These are phyloP conservation scores for Brienomyrus brachyistius DNA, from an alignment of 2,113 vertebrate species.

Conservation along the genomic window DNA sequence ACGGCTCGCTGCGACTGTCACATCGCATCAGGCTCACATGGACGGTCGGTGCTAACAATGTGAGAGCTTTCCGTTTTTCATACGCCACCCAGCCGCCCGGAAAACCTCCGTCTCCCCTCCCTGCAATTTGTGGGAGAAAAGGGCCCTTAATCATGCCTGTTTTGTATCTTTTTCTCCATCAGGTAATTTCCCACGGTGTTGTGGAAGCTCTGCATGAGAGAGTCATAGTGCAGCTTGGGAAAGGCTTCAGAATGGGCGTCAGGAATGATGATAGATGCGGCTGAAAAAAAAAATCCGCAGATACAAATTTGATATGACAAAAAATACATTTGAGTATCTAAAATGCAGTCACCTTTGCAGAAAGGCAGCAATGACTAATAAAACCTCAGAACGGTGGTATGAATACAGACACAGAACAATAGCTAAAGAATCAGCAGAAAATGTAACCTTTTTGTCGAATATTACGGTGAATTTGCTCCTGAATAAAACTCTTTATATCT, in stretches of 20 bases:
- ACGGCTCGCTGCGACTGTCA: constrained; percentile 61
- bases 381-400: not conserved
- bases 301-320: not conserved
- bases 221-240: not conserved
- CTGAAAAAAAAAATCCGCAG: not conserved
- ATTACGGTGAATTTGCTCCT: not conserved
- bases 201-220: not conserved
- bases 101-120: constrained; percentile 25
- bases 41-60: constrained; percentile 55
- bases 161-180: constrained; percentile 3
- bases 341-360: not conserved
- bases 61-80: constrained; percentile 54
- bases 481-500: not conserved
- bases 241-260: not conserved
- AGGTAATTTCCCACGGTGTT: not conserved
- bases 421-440: not conserved
- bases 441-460: not conserved
- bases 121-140: constrained; percentile 3
- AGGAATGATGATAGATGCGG: not conserved
- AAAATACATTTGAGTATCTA: not conserved
- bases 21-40: constrained; percentile 56
- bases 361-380: not conserved
- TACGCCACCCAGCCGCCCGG: constrained; percentile 39
- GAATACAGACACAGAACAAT: not conserved
- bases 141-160: not conserved